A percentile compares a stretch with the other conserved stretches of the same genome.
Evolutionary conservation across 2,797 vertebrate species (phyloP).

Genomic region (Hypotaenidia okinawae): DNA sequence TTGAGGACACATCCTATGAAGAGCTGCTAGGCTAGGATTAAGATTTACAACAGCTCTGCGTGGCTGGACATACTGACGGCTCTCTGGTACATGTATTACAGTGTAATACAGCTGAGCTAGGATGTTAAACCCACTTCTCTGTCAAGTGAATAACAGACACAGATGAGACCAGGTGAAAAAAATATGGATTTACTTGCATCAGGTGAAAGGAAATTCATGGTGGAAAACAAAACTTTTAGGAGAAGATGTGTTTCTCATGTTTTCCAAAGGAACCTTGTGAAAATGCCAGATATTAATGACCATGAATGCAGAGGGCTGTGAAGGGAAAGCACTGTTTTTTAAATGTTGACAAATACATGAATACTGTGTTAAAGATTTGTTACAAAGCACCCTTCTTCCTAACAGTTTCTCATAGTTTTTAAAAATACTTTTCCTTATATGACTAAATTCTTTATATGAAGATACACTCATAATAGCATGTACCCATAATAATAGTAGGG

Average conservation of each 20-base stretch:
- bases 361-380: not conserved
- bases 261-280: not conserved
- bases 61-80: not conserved
- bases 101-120: not conserved
- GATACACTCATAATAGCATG: not conserved
- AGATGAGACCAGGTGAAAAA: not conserved
- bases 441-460: not conserved
- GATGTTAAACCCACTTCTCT: not conserved
- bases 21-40: not conserved
- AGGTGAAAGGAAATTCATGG: not conserved
- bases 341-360: not conserved
- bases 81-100: not conserved
- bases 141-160: not conserved
- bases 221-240: not conserved
- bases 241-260: not conserved
- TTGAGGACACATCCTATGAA: not conserved
- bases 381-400: not conserved
- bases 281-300: not conserved
- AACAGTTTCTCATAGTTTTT: not conserved
- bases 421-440: not conserved
- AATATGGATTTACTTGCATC: not conserved
- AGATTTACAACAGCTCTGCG: not conserved
- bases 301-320: not conserved
- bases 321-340: not conserved
- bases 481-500: not conserved